phyloP scores from a whole-genome alignment of 2,113 vertebrate species.

The Odocoileus virginianus region DNA sequence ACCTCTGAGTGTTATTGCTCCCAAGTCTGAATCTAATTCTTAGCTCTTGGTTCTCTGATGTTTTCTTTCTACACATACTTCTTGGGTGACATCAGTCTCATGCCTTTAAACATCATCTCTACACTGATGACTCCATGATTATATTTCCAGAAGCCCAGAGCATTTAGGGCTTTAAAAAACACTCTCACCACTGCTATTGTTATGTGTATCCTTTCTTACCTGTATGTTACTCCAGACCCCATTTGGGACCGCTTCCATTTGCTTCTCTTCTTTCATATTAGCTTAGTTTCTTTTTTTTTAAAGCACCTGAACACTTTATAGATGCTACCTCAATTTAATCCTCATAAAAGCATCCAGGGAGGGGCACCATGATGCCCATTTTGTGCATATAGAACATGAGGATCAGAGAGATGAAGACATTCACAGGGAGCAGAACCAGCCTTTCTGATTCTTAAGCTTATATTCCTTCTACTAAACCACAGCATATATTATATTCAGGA shows the following conservation, averaged over 20 bases:
- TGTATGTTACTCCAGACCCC: neutral
- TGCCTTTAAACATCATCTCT: neutral
- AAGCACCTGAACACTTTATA: neutral
- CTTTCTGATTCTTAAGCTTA: neutral
- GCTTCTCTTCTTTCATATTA: neutral
- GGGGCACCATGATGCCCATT: neutral
- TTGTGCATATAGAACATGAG: neutral
- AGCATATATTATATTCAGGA: neutral
- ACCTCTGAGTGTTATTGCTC: neutral
- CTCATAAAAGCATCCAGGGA: neutral
- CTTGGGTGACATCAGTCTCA: neutral
- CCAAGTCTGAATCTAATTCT: neutral
- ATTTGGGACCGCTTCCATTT: neutral
- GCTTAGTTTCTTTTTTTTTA: neutral
- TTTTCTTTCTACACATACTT: neutral
- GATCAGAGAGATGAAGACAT: neutral
- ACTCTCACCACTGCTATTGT: neutral
- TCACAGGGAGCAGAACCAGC: neutral
- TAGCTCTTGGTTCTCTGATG: neutral
- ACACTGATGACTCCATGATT: neutral
- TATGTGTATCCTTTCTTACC: neutral
- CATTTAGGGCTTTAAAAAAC: neutral
- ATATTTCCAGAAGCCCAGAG: too few relatives aligned
- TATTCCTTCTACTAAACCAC: neutral
- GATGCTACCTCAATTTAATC: neutral